Evolutionary conservation across 1,140 invertebrate species (phyloP).

Genomic region (Prorops nasuta): DNA sequence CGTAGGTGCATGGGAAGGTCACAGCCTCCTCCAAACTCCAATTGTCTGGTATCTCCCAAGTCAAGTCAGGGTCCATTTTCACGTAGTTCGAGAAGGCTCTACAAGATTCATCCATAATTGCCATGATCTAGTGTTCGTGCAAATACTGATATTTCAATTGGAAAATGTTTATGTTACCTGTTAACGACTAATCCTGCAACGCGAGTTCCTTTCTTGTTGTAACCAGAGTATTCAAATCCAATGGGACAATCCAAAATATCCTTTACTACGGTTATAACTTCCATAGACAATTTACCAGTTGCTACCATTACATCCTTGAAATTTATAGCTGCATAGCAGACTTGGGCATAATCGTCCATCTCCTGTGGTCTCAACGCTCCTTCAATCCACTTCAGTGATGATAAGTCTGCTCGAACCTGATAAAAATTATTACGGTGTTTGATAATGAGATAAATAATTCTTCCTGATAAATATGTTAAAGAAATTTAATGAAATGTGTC

Average conservation of each 20-base stretch:
- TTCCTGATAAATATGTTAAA: neutral
- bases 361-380: constrained; percentile 52
- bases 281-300: constrained; percentile 68
- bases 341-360: constrained; percentile 52
- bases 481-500: neutral
- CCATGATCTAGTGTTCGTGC: too few relatives aligned
- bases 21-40: constrained; percentile 87
- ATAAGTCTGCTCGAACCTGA: constrained; percentile 75
- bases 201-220: constrained; percentile 55
- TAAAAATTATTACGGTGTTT: neutral
- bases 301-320: constrained; percentile 79
- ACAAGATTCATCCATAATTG: neutral
- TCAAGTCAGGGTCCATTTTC: constrained; percentile 60
- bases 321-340: constrained; percentile 70
- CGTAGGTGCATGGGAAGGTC: constrained; percentile 83
- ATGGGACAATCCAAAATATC: constrained; percentile 65
- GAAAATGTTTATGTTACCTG: constrained; percentile 8
- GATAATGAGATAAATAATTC: neutral
- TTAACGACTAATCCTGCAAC: constrained; percentile 70
- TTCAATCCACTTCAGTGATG: constrained; percentile 80
- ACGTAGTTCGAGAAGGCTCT: constrained; percentile 64
- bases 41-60: constrained; percentile 77
- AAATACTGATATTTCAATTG: too few relatives aligned
- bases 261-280: constrained; percentile 60
- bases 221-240: constrained; percentile 75